Conservation (phyloP, 2,113 vertebrate genomes). For the Chionis minor region DNA sequence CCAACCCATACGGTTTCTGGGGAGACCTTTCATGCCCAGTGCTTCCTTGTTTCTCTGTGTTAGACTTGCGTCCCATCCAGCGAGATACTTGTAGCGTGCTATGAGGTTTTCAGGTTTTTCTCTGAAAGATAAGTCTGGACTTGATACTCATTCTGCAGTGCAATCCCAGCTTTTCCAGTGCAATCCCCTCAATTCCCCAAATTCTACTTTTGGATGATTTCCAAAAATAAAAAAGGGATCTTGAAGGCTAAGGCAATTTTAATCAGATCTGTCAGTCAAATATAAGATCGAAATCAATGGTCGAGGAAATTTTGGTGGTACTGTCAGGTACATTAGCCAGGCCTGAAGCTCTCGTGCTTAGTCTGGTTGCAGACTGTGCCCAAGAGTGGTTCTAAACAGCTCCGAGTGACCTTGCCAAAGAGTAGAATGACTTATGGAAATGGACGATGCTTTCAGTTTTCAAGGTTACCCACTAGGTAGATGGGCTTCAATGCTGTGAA, state of each 20-base stretch:
- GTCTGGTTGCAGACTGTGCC: not conserved
- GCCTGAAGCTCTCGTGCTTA: not conserved
- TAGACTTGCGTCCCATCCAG: not conserved
- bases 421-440: not conserved
- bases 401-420: not conserved
- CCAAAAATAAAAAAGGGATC: not conserved
- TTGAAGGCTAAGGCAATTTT: not conserved
- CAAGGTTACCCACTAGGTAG: not conserved
- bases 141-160: not conserved
- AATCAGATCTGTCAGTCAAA: not conserved
- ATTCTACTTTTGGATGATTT: not conserved
- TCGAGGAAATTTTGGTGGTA: not conserved
- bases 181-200: not conserved
- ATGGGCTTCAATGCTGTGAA: not conserved
- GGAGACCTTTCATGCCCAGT: not conserved
- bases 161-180: not conserved
- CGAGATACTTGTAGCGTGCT: not conserved
- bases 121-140: not conserved
- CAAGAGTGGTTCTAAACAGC: not conserved
- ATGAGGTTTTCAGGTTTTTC: not conserved
- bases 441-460: not conserved
- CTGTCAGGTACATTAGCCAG: not conserved
- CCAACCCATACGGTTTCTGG: not conserved
- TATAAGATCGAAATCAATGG: accelerated
- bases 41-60: not conserved